Conservation (phyloP, 2,113 vertebrate species). For the Callipepla squamata region DNA sequence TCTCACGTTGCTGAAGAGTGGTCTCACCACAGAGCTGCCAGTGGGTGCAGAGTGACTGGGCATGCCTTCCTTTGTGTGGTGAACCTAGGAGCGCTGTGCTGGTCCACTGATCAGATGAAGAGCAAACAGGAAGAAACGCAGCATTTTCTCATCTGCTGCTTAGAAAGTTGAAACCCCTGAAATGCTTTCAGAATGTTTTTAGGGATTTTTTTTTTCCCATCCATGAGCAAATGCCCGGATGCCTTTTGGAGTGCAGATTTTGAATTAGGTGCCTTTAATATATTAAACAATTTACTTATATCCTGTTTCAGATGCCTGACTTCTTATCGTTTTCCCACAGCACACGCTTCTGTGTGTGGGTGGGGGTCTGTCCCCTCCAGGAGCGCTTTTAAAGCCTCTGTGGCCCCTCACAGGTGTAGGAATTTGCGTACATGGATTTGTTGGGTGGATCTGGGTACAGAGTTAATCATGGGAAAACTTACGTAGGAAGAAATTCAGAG, state of each 20-base stretch:
- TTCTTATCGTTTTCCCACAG: neutral
- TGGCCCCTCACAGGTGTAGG: neutral
- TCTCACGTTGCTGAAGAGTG: neutral
- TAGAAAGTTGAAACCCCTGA: neutral
- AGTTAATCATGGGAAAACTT: neutral
- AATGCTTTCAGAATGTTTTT: neutral
- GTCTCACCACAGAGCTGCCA: accelerated
- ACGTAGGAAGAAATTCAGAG: neutral
- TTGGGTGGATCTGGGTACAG: neutral
- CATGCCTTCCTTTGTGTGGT: neutral
- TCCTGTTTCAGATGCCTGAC: neutral
- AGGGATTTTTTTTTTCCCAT: neutral
- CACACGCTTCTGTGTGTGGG: neutral
- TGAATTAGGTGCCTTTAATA: neutral
- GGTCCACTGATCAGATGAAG: neutral
- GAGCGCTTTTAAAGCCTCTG: neutral
- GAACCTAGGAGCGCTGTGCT: neutral
- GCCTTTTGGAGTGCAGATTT: neutral
- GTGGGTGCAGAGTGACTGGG: neutral
- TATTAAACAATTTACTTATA: neutral
- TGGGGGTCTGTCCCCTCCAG: neutral
- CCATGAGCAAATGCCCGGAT: neutral
- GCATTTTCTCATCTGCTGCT: neutral
- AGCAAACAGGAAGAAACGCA: neutral
- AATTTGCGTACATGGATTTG: neutral